Evolutionary conservation across 2,888 invertebrate genomes (phyloP), one percentile per base, ranked within the genome.

Genomic region (Stenichneumon culpator): DNA sequence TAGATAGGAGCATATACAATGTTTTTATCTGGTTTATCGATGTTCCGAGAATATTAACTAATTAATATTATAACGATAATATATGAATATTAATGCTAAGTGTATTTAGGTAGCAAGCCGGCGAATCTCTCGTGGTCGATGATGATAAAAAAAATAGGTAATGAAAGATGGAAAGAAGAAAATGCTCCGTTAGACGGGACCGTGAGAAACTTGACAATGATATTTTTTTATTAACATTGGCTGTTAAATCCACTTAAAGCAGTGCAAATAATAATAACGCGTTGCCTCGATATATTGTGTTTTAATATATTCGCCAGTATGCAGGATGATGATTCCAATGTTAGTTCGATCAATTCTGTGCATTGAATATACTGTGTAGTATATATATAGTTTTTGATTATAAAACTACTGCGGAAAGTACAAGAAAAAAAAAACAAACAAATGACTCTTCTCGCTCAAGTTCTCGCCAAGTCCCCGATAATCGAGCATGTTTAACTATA

Each of bases 21-120:
- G 92, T 93, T 93, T 93, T 93, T 92, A 93, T 93, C 91, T 92
- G 90, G 90, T 93, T 93, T 93, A 92, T 92, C 91, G 91, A 93
- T 92, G 92, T 93, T 93, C 92, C 91, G 91, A 92, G 90, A 90
- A 92, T 92, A 84, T 84, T 81, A 84, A 84, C 63, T 81, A 73
- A 73, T 81, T 60, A 83, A 75, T 70, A 79, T 70, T 79, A 83
- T 79, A 44, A 60, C 68, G 44, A 69, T 70, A 60, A 79, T 65
- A 81, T 84, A 75, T 78, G 83, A 83, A 79, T 82, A 80, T 57
- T 73, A 77, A 85, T 83, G 87, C 89, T 89, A 91, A 89, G 88
- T 90, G 90, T 91, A 89, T 89, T 90, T 90, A 90, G 89, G 70
- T 90, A 89, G 89, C 85, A 86, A 83, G 88, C 84, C 78, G 82